These are phyloP conservation scores for Microctonus brassicae DNA, from an alignment of 2,888 invertebrate genomes.

Conservation along the genomic window DNA sequence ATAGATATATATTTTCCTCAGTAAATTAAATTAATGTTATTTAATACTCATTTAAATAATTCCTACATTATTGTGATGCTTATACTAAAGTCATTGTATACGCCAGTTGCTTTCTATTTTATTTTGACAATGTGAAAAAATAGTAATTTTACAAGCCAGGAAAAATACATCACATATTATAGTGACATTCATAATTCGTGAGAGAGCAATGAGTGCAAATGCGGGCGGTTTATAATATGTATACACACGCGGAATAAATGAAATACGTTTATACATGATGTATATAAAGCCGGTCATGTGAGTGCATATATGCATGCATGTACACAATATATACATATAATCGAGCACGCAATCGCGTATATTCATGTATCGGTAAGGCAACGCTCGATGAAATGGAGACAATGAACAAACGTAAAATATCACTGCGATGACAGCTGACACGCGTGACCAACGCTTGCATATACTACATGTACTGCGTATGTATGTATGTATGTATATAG, in stretches of 20 bases:
- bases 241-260: not conserved
- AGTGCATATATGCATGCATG: not conserved
- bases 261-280: not conserved
- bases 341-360: conserved; percentile 8
- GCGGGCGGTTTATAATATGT: not conserved
- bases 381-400: conserved; percentile 15
- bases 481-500: conserved; percentile 15
- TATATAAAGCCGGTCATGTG: no score
- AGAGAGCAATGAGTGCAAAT: conserved; percentile 11
- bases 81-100: no score
- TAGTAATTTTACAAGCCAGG: not conserved
- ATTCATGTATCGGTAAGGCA: not conserved
- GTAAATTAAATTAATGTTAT: no score
- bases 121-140: no score
- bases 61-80: no score
- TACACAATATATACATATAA: not conserved
- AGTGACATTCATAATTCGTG: not conserved
- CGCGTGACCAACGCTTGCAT: conserved; percentile 44
- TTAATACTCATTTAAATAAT: no score
- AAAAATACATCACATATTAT: not conserved
- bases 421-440: conserved; percentile 51
- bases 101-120: no score
- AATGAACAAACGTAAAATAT: conserved; percentile 33
- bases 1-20: no score
- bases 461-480: not conserved